Evolutionary conservation across 2,888 invertebrate genomes (phyloP).

Genomic region (Xestia sexstrigata): DNA sequence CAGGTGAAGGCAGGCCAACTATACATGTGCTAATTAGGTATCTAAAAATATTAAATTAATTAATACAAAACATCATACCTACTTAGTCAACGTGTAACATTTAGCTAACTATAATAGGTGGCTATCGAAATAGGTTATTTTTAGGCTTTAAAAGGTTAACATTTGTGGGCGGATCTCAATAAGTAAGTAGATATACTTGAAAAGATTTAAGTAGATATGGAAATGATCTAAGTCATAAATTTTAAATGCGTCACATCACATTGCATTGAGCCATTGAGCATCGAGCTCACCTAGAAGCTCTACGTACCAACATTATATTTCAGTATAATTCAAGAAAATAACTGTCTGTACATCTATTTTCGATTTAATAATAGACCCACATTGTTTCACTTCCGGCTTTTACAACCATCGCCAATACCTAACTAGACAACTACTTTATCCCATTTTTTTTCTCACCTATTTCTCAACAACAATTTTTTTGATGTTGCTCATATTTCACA

Average conservation of each 20-base stretch:
- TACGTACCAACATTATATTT: slow-evolving; percentile 12
- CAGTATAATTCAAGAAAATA: not conserved
- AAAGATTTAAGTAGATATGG: not conserved
- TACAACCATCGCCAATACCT: not conserved
- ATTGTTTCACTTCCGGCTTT: not conserved
- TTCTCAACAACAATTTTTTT: not conserved
- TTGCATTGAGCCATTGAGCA: slow-evolving; percentile 2
- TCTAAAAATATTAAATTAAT: not conserved
- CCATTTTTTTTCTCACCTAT: not conserved
- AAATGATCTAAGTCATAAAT: not conserved
- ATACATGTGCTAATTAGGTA: not conserved
- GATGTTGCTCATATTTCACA: slow-evolving; percentile 18
- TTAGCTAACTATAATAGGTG: not conserved
- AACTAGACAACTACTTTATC: no score
- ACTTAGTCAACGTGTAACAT: not conserved
- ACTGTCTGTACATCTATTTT: not conserved
- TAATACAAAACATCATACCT: not conserved
- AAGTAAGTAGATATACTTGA: not conserved
- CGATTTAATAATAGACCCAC: not conserved
- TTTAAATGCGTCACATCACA: slow-evolving; percentile 4
- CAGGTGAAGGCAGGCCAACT: not conserved
- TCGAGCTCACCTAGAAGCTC: not conserved
- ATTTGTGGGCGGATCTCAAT: not conserved
- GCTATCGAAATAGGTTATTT: not conserved
- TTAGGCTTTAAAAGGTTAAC: not conserved